Evolutionary conservation across 2,888 invertebrate genomes (phyloP).

Genomic region (Coenonympha glycerion): DNA sequence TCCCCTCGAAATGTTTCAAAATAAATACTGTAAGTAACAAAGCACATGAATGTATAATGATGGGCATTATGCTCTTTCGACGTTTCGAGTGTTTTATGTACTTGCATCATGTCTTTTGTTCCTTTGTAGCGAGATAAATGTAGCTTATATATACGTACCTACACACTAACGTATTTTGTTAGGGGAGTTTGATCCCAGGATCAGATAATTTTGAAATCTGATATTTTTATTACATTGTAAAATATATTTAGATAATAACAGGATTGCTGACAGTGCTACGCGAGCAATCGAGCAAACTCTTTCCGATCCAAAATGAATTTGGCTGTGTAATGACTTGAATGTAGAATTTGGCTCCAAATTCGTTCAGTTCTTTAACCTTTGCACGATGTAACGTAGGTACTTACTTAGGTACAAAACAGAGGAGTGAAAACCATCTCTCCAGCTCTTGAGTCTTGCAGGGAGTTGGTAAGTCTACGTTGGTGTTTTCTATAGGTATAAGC

Average conservation of each 20-base stretch:
- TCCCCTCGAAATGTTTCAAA: constrained; percentile 69
- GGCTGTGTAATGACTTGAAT: too few relatives aligned
- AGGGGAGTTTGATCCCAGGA: constrained; percentile 63
- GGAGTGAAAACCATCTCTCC: too few relatives aligned
- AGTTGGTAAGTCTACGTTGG: not conserved
- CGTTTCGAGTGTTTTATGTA: constrained; percentile 74
- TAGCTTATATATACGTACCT: constrained; percentile 51
- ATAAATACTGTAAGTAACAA: constrained; percentile 75
- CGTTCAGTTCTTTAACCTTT: too few relatives aligned
- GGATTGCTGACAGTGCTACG: constrained; percentile 25
- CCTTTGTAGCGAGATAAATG: constrained; percentile 65
- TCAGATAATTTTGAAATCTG: constrained; percentile 64
- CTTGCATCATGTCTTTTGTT: constrained; percentile 66
- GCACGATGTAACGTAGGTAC: not conserved
- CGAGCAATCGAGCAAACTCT: not conserved
- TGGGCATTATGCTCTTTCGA: constrained; percentile 69
- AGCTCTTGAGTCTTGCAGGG: too few relatives aligned
- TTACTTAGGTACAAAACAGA: not conserved
- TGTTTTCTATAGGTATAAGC: too few relatives aligned
- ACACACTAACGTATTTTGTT: constrained; percentile 39
- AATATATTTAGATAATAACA: constrained; percentile 53
- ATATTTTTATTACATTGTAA: constrained; percentile 60
- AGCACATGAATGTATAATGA: constrained; percentile 75
- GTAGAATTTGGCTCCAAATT: too few relatives aligned
- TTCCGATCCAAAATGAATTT: too few relatives aligned